Base-by-base conservation (phyloP, 2,113 vertebrate genomes). In the Dicerorhinus sumatrensis region DNA sequence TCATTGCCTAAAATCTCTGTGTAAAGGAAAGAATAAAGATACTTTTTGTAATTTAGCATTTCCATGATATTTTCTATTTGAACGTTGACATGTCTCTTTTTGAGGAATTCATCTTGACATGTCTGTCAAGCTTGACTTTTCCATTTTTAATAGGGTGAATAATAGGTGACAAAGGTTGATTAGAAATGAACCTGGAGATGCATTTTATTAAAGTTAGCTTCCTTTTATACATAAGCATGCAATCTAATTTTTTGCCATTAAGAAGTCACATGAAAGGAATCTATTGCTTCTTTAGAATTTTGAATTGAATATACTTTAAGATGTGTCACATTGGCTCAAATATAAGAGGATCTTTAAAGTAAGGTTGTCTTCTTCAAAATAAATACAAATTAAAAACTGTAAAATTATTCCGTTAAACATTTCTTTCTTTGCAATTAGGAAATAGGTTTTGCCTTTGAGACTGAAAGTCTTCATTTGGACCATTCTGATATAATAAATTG, bases 41-140 rank as follows among this genome's bases (percentile, higher is more conserved):
- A 27, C 21, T 75, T 94, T 96, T 82, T 93, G 17, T 79, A 96
- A 93, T 86, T 96, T 96, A 96, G 36, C 69, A 97, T 95, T 92
- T 97, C 56, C 48, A 87, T 93, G 63, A 73, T 97, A 93, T 97
- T 98, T 96, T 95, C 56, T 94, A 60, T 75, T 90, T 95, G 51
- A 96, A 91, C 46, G 0, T 65, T 96, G 92, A 96, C 89, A 56
- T 82, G 83, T 89, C 94, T 96, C 89, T 88, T 85, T 96, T 79
- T 96, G 75, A 90, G 20, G 72, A 51, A 82, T 80, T 95, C 84
- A 76, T 86, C 73, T 65, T 97, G 80, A 90, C 70, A 95, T 70
- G 13, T 21, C 60, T 97, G 88, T 92, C 88, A 96, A 86, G 20
- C 20, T 56, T 97, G n/a, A n/a, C 56, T 81, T 97, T 96, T 95